These are phyloP conservation scores for Campylomormyrus tamandua DNA, from an alignment of 2,113 vertebrate species.

Conservation along the genomic window DNA sequence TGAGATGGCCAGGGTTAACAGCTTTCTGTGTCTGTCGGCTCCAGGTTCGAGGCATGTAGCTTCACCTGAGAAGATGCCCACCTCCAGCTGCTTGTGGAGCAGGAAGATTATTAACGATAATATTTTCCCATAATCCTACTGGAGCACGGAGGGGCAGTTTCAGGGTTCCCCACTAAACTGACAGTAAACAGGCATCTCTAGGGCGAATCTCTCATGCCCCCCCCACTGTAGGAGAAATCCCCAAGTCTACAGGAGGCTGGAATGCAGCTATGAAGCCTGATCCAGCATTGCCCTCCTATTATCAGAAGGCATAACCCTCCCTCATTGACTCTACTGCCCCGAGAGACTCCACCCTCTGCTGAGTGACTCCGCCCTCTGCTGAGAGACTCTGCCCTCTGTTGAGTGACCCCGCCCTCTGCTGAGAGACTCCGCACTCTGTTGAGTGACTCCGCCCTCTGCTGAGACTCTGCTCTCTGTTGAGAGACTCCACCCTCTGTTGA, in stretches of 20 bases:
- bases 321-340: too few relatives aligned
- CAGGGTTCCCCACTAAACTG: slow-evolving; percentile 33
- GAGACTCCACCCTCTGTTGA: too few relatives aligned
- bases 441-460: too few relatives aligned
- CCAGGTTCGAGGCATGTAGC: background rate
- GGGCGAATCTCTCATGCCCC: slow-evolving; percentile 27
- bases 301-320: slow-evolving; percentile 27
- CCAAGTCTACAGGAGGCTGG: background rate
- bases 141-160: slow-evolving; percentile 32
- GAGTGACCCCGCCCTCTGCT: background rate
- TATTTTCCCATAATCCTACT: slow-evolving; percentile 29
- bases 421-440: too few relatives aligned
- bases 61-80: slow-evolving; percentile 14
- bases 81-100: slow-evolving; percentile 30
- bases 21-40: background rate
- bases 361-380: background rate
- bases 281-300: slow-evolving; percentile 32
- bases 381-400: background rate
- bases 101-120: slow-evolving; percentile 44
- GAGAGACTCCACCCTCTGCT: background rate
- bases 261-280: background rate
- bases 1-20: background rate
- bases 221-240: background rate
- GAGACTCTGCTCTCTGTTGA: too few relatives aligned
- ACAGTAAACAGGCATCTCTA: slow-evolving; percentile 48